Conservation (phyloP, 2,888 invertebrate species). For the Salticus scenicus region DNA sequence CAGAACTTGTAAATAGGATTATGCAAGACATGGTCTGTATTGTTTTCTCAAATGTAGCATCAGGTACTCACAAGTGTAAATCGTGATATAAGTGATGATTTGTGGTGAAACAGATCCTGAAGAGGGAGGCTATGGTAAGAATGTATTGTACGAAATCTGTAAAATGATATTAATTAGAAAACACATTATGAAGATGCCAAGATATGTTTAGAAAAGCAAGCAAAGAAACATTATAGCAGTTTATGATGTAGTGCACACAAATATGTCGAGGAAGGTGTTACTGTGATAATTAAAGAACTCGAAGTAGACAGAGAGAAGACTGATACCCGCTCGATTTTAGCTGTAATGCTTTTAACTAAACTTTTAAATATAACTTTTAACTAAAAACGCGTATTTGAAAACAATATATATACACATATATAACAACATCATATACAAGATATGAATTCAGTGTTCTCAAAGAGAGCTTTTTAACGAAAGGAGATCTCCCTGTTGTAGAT, state of each 20-base stretch:
- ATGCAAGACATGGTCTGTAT: conserved; percentile 1
- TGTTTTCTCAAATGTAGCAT: conserved; percentile 32
- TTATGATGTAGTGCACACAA: no score
- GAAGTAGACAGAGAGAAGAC: not conserved
- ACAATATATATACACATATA: not conserved
- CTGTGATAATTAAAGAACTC: conserved; percentile 6
- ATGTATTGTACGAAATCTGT: not conserved
- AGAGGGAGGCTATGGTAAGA: no score
- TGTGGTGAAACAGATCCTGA: not conserved
- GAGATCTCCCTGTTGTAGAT: no score
- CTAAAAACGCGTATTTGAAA: conserved; percentile 18
- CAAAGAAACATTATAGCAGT: conserved; percentile 4
- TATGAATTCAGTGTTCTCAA: no score
- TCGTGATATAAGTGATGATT: no score
- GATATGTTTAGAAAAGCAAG: not conserved
- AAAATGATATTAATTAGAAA: not conserved
- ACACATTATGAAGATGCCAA: not conserved
- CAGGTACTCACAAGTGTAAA: no score
- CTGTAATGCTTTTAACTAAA: conserved; percentile 22
- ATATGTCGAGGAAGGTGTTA: not conserved
- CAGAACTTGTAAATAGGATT: conserved; percentile 31
- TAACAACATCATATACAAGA: not conserved
- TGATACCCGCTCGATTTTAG: conserved; percentile 14
- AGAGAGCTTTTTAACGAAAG: no score
- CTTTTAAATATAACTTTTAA: conserved; percentile 13